A percentile compares a stretch with the other conserved stretches of the same genome.
phyloP scores from a whole-genome alignment of 2,797 vertebrate species.

The Phalloptychus januarius region DNA sequence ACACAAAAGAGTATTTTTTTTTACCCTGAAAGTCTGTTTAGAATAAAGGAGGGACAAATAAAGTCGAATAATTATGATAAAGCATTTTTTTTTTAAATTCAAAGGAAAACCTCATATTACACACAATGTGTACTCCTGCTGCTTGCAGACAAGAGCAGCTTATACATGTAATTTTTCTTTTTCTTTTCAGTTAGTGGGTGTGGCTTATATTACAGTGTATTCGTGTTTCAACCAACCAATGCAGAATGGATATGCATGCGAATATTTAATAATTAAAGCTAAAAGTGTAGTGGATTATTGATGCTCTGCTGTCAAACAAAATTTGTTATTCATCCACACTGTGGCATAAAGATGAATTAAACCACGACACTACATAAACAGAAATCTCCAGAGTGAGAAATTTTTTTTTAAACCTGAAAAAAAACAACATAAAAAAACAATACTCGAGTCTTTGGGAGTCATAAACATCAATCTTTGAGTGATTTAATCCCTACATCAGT shows the following conservation, averaged over 20 bases:
- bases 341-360: background rate
- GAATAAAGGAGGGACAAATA: no score
- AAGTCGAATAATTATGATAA: no score
- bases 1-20: no score
- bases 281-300: background rate
- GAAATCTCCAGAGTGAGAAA: background rate
- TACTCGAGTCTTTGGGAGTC: background rate
- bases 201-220: background rate
- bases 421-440: background rate
- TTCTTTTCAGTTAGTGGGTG: background rate
- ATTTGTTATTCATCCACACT: background rate
- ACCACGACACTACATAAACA: background rate
- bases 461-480: background rate
- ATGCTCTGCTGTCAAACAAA: background rate
- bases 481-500: slow-evolving; percentile 1
- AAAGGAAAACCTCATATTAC: no score
- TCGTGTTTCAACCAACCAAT: background rate
- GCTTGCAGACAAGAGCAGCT: no score
- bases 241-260: background rate
- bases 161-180: no score
- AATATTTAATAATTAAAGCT: background rate
- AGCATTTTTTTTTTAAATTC: no score
- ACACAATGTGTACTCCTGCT: no score
- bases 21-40: no score
- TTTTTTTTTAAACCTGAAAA: background rate